Percentiles rank a stretch among this genome's conserved stretches.
phyloP scores from a whole-genome alignment of 92 coral and sea anemone genomes.

The Palythoa grandis region DNA sequence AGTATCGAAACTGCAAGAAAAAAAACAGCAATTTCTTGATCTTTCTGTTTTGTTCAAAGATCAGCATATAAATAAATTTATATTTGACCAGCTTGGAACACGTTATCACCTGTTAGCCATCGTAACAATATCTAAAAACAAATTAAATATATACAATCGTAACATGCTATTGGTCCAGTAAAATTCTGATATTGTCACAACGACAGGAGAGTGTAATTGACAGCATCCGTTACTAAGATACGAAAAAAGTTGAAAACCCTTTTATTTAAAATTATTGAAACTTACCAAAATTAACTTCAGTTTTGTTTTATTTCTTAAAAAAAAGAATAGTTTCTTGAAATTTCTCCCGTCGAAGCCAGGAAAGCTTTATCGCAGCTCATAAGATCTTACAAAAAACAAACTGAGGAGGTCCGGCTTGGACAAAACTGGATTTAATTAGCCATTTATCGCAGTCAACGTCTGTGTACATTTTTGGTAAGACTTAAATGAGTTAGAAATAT shows the following conservation, averaged over 20 bases:
- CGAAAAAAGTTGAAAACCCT: neutral
- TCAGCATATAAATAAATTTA: slow-evolving; percentile 23
- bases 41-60: slow-evolving; percentile 15
- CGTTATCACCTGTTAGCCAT: slow-evolving; percentile 28
- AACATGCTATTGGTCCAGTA: slow-evolving; percentile 13
- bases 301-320: no score
- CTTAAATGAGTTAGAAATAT: no score
- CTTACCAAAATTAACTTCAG: no score
- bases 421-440: no score
- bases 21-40: neutral
- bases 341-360: no score
- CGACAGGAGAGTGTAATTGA: neutral
- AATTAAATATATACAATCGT: neutral
- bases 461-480: no score
- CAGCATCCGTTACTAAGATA: neutral
- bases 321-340: no score
- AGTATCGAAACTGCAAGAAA: neutral
- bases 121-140: neutral
- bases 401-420: no score
- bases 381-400: no score
- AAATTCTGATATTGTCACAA: neutral
- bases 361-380: no score
- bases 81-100: slow-evolving; percentile 9
- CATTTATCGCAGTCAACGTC: no score
- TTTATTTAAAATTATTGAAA: neutral